These are phyloP conservation scores for Drosophila willistoni DNA, from an alignment of 1,140 invertebrate genomes.

Conservation along the genomic window DNA sequence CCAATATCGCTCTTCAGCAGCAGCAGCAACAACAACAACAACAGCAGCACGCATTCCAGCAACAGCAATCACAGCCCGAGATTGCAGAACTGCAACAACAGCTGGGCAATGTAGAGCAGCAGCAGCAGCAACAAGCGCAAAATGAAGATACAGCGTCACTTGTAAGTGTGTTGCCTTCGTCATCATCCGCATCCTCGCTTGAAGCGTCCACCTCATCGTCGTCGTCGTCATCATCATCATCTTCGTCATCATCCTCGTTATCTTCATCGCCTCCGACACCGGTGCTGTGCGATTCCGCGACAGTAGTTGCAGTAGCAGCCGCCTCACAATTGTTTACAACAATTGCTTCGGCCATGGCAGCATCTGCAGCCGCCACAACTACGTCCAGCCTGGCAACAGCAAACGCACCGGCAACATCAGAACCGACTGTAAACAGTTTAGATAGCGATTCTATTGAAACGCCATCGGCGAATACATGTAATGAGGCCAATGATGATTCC, in stretches of 20 bases:
- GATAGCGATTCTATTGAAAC: slow-evolving; percentile 35
- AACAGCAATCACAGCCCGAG: slow-evolving; percentile 64
- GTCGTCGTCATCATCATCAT: slow-evolving; percentile 44
- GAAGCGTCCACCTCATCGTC: slow-evolving; percentile 48
- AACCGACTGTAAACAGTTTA: slow-evolving; percentile 33
- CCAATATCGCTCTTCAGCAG: slow-evolving; percentile 72
- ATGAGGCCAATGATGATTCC: slow-evolving; percentile 35
- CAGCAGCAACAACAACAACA: slow-evolving; percentile 67
- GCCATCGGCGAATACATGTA: slow-evolving; percentile 31
- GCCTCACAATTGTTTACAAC: slow-evolving; percentile 64
- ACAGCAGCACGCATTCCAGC: slow-evolving; percentile 58
- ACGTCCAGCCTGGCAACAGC: slow-evolving; percentile 52
- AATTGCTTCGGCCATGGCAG: slow-evolving; percentile 62
- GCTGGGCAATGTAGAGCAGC: slow-evolving; percentile 56
- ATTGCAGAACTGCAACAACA: slow-evolving; percentile 76
- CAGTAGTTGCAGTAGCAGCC: slow-evolving; percentile 67
- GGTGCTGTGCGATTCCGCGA: slow-evolving; percentile 68
- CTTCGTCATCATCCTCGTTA: slow-evolving; percentile 42
- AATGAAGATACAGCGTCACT: slow-evolving; percentile 47
- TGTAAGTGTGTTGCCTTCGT: slow-evolving; percentile 36
- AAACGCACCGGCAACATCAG: slow-evolving; percentile 22
- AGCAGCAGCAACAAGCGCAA: slow-evolving; percentile 50
- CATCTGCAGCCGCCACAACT: slow-evolving; percentile 61
- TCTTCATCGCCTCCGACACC: slow-evolving; percentile 44
- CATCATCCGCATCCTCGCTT: slow-evolving; percentile 44